Evolutionary conservation across 2,797 vertebrate genomes (phyloP).

Genomic region (Anolis apletophallus): DNA sequence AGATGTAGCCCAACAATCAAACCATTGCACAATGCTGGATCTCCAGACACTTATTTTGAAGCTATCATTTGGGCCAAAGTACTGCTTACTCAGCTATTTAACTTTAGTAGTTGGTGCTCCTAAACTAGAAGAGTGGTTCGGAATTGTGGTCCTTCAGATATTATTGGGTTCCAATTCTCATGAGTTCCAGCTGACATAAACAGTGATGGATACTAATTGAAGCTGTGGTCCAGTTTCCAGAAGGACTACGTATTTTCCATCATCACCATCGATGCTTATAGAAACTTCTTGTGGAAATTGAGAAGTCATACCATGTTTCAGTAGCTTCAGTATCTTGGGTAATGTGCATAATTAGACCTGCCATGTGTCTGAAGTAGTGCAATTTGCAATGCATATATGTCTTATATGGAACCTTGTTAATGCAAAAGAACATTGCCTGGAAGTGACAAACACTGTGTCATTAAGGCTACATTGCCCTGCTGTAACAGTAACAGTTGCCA

Average conservation of each 20-base stretch:
- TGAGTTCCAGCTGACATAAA: no score
- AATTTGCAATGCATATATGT: not conserved
- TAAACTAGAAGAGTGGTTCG: not conserved
- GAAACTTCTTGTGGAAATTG: not conserved
- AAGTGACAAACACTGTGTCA: not conserved
- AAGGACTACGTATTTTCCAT: no score
- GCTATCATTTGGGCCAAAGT: not conserved
- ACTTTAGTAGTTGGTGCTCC: not conserved
- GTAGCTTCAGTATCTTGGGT: not conserved
- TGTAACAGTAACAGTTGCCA: not conserved
- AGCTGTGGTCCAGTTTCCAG: no score
- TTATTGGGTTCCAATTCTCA: no score
- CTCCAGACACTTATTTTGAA: not conserved
- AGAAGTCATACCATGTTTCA: no score
- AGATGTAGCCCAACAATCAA: no score
- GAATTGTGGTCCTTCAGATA: no score
- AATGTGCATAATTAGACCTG: not conserved
- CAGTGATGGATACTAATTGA: no score
- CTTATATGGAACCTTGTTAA: not conserved
- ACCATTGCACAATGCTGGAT: no score
- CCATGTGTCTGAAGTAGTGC: not conserved
- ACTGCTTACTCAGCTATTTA: not conserved
- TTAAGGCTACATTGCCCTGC: rapidly evolving
- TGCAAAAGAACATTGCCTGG: not conserved
- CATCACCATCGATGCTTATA: no score